Conservation (phyloP, 2,888 invertebrate species). For the Rapana venosa region DNA sequence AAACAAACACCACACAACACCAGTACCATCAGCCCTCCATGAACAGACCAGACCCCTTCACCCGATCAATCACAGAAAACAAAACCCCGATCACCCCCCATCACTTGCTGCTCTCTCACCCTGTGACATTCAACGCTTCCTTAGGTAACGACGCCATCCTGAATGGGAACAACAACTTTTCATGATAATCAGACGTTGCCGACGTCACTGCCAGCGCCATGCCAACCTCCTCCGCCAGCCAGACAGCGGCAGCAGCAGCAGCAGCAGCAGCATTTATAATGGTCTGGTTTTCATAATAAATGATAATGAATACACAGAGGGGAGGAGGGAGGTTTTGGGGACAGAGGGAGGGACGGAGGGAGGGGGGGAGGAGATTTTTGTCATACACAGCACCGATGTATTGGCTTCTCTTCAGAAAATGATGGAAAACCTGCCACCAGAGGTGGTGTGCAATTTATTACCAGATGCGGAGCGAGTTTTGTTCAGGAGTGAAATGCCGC, state of each 20-base stretch:
- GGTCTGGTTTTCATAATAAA: slow-evolving; percentile 9
- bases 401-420: background rate
- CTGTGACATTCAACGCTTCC: background rate
- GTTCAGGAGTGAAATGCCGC: no score
- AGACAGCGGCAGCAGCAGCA: background rate
- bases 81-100: no score
- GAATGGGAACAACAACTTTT: background rate
- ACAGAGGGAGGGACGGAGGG: background rate
- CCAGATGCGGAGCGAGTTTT: no score
- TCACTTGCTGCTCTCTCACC: background rate
- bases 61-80: background rate
- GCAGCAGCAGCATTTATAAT: background rate
- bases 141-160: background rate
- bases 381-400: background rate
- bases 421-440: background rate
- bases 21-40: no score
- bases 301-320: background rate
- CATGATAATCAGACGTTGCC: slow-evolving; percentile 20
- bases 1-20: no score
- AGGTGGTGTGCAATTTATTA: background rate
- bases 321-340: background rate
- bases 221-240: background rate
- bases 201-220: background rate
- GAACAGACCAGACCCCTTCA: background rate
- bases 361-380: background rate